phyloP scores from a whole-genome alignment of 2,113 vertebrate species.

The Pollimyrus isidori region DNA sequence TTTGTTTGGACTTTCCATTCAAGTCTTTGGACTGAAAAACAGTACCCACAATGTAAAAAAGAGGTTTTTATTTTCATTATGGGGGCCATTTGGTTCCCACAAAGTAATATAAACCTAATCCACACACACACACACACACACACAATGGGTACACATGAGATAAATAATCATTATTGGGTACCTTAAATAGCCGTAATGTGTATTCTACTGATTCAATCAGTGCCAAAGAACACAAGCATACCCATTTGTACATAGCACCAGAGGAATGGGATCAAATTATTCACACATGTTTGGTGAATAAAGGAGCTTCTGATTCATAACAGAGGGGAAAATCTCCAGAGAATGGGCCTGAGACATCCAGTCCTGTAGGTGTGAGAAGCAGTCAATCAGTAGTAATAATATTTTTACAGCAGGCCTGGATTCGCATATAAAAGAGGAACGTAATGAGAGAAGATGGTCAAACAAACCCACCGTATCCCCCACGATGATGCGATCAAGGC shows the following conservation, averaged over 20 bases:
- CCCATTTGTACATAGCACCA: not conserved
- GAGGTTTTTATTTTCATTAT: too few species aligned
- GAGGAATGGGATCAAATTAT: not conserved
- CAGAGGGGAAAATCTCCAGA: not conserved
- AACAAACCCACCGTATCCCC: not conserved
- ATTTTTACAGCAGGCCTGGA: not conserved
- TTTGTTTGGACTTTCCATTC: too few species aligned
- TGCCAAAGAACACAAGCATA: not conserved
- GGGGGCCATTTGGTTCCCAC: too few species aligned
- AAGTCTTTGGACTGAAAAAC: too few species aligned
- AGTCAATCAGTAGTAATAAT: not conserved
- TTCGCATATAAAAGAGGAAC: not conserved
- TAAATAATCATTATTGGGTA: not conserved
- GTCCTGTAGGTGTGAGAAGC: not conserved
- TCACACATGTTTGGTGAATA: not conserved
- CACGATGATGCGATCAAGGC: not conserved
- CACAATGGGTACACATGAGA: not conserved
- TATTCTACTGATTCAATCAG: not conserved
- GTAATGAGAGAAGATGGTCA: not conserved
- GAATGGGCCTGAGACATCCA: not conserved
- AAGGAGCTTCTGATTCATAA: not conserved
- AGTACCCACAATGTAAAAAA: too few species aligned
- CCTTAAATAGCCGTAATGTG: not conserved
- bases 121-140: not conserved
- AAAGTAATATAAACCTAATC: not conserved